Evolutionary conservation across 2,888 invertebrate genomes (phyloP), one percentile per base, ranked within the genome.

Genomic region (Platypus cylindrus): DNA sequence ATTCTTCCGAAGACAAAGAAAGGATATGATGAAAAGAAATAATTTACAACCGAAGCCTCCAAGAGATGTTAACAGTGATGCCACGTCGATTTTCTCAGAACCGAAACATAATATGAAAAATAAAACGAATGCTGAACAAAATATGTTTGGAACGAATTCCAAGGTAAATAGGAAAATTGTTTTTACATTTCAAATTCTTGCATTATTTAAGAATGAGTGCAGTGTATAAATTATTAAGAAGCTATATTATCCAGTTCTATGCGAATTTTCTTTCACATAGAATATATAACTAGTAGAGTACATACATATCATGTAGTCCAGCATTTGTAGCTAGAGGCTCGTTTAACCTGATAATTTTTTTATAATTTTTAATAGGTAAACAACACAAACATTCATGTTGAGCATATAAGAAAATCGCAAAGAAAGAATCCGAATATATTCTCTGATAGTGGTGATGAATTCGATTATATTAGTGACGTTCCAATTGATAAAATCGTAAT

Each of bases 1-100:
- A 54, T 93, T 91, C 58, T 93, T 93, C 61, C 84, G 84, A 49
- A 85, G 84, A 48, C 87, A 86, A 54, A 71, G 82, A 28, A 66
- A 81, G 45, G 64, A 66, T 58, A 63, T 66, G 59, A 80, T 78
- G 51, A 73, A 78, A 37, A 79, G 77, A 49, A 82, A 82, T 50
- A 44, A 39, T 17, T 26, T 44, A 12, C 64, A 84, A 14, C 78
- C 78, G 32, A 71, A 78, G 0, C 66, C 75, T 20, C 51, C 52
- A 1, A 46, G 53, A 7, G 55, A 56, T 37, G 62, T 64, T 9
- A 62, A 67, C 16, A 73, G 73, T 44, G 73, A 75, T 41, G 67
- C 66, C 12, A 67, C 67, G 1, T 52, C 47, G n/a, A 48, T 47
- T 14, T 48, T 51, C 38, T 50, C 48, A 3, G 50, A 48, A 36